Conservation (phyloP, 2,888 invertebrate genomes). For the Aporophyla lueneburgensis region DNA sequence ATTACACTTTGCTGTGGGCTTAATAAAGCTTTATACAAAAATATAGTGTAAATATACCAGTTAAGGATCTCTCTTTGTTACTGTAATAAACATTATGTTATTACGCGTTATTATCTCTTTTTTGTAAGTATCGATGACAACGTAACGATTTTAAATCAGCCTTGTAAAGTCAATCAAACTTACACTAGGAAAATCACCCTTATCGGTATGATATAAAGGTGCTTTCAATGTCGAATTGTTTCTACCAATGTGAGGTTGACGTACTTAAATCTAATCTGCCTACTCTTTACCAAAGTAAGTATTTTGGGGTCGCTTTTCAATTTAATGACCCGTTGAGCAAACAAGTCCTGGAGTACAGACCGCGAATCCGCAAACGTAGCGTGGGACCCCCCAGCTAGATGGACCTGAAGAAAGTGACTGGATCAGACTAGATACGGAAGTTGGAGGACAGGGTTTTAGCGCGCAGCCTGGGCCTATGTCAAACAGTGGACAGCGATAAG, state of each 20-base stretch:
- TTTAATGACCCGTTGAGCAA: too few relatives aligned
- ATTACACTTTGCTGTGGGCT: conserved; percentile 69
- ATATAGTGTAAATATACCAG: conserved; percentile 37
- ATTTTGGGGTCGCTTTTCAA: too few relatives aligned
- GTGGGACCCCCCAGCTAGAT: too few relatives aligned
- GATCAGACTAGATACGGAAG: too few relatives aligned
- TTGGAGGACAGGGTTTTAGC: too few relatives aligned
- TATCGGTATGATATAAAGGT: not conserved
- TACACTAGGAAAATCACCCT: not conserved
- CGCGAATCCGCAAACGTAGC: too few relatives aligned
- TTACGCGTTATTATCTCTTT: not conserved
- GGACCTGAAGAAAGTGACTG: too few relatives aligned
- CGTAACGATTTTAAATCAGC: not conserved
- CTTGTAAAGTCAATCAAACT: not conserved
- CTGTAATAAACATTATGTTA: not conserved
- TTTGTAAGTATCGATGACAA: not conserved
- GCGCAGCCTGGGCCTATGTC: too few relatives aligned
- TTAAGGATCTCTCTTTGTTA: not conserved
- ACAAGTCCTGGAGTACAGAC: too few relatives aligned
- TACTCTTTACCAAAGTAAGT: too few relatives aligned
- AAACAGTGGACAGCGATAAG: too few relatives aligned
- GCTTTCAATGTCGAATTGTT: not conserved
- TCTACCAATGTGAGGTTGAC: not conserved
- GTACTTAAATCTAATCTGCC: not conserved
- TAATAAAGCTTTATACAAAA: conserved; percentile 49